Conservation (phyloP, 2,888 invertebrate genomes). For the Eremobia ochroleuca region DNA sequence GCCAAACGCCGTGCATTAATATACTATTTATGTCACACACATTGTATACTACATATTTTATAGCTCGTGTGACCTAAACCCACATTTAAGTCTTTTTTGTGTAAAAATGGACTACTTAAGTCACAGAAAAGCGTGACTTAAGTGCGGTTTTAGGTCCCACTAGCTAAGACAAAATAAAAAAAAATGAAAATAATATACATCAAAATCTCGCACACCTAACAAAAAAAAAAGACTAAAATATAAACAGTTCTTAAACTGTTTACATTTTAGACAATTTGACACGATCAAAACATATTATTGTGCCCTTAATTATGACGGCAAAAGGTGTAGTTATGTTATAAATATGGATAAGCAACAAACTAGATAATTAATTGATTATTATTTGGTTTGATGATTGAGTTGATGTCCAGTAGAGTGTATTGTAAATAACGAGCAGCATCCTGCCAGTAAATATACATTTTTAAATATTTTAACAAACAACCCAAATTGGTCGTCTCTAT, state of each 20-base stretch:
- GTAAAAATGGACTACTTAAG: too few relatives aligned
- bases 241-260: not conserved
- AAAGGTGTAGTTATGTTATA: not conserved
- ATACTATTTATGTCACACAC: too few relatives aligned
- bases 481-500: not conserved
- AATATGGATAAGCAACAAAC: not conserved
- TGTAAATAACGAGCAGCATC: not conserved
- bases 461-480: conserved; percentile 1
- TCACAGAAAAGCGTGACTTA: too few relatives aligned
- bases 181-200: too few relatives aligned
- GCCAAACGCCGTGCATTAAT: too few relatives aligned
- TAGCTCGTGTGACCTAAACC: too few relatives aligned
- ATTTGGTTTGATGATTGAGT: not conserved
- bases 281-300: not conserved
- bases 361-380: not conserved
- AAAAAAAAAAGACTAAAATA: not conserved
- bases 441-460: not conserved
- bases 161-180: too few relatives aligned
- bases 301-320: not conserved
- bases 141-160: too few relatives aligned
- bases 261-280: not conserved
- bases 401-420: not conserved
- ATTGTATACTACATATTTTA: too few relatives aligned
- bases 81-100: too few relatives aligned
- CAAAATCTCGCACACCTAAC: not conserved